phyloP scores from a whole-genome alignment of 2,113 vertebrate genomes.

The Cavia porcellus region DNA sequence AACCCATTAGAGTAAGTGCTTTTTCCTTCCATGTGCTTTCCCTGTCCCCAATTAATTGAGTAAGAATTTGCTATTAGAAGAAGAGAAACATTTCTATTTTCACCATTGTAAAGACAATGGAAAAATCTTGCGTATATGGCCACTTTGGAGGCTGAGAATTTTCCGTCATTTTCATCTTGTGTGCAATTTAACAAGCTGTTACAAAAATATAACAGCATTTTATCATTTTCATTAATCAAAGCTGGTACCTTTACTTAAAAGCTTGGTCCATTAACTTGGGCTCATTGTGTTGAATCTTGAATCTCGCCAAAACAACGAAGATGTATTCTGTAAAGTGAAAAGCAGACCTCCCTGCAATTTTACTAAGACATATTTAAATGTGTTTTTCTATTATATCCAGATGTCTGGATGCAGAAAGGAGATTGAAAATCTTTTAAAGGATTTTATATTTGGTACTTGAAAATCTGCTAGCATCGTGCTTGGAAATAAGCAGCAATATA shows the following conservation, averaged over 20 bases:
- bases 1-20: neutral
- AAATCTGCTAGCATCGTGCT: neutral
- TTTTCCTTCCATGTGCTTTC: neutral
- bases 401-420: neutral
- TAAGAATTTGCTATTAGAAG: neutral
- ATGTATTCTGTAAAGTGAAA: constrained; percentile 12
- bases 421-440: neutral
- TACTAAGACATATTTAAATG: constrained; percentile 38
- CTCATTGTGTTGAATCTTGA: constrained; percentile 56
- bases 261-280: constrained; percentile 54
- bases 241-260: constrained; percentile 69
- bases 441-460: constrained; percentile 56
- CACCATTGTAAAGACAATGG: neutral
- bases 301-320: constrained; percentile 23
- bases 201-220: neutral
- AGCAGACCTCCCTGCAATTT: neutral
- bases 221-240: constrained; percentile 54
- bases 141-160: neutral
- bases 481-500: constrained; percentile 40
- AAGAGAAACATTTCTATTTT: neutral
- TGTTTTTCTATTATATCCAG: neutral
- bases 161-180: constrained; percentile 54
- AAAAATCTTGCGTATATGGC: neutral
- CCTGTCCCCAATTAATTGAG: neutral
- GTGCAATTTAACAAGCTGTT: neutral